Evolutionary conservation across 2,113 vertebrate species (phyloP).

Genomic region (Colistium nudipinnis): DNA sequence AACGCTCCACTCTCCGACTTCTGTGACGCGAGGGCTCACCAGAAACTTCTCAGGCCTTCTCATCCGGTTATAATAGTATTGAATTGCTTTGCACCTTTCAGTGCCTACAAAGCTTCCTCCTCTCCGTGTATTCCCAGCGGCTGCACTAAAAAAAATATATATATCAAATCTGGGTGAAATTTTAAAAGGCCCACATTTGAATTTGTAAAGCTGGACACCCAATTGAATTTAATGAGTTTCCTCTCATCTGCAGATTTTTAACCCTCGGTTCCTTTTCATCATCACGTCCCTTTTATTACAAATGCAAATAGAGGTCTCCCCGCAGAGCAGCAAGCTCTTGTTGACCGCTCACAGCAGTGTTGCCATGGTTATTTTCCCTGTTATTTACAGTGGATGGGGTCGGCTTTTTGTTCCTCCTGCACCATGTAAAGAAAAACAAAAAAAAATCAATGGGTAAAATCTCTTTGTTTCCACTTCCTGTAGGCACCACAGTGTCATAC

Average conservation of each 20-base stretch:
- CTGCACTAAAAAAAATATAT: slow-evolving; percentile 17
- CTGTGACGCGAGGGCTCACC: slow-evolving; percentile 3
- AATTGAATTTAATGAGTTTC: slow-evolving; percentile 72
- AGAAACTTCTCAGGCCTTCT: not conserved
- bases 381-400: slow-evolving; percentile 14
- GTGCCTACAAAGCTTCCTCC: not conserved
- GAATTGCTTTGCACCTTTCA: slow-evolving; percentile 7
- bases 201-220: slow-evolving; percentile 72
- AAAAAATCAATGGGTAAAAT: not conserved
- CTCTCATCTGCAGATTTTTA: slow-evolving; percentile 71
- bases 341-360: slow-evolving; percentile 33
- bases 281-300: slow-evolving; percentile 38
- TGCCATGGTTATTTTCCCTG: slow-evolving; percentile 63
- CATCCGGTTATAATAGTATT: not conserved
- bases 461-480: not conserved
- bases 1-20: not conserved
- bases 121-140: not conserved
- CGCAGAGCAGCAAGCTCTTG: slow-evolving; percentile 27
- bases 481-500: slow-evolving; percentile 7
- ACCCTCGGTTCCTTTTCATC: slow-evolving; percentile 70
- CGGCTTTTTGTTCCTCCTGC: slow-evolving; percentile 30
- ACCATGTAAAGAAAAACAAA: not conserved
- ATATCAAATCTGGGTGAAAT: slow-evolving; percentile 23
- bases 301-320: slow-evolving; percentile 68
- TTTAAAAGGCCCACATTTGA: slow-evolving; percentile 68